A percentile compares a stretch with the other conserved stretches of the same genome.
phyloP scores from a whole-genome alignment of 1,140 invertebrate species.

The Asbolus verrucosus region DNA sequence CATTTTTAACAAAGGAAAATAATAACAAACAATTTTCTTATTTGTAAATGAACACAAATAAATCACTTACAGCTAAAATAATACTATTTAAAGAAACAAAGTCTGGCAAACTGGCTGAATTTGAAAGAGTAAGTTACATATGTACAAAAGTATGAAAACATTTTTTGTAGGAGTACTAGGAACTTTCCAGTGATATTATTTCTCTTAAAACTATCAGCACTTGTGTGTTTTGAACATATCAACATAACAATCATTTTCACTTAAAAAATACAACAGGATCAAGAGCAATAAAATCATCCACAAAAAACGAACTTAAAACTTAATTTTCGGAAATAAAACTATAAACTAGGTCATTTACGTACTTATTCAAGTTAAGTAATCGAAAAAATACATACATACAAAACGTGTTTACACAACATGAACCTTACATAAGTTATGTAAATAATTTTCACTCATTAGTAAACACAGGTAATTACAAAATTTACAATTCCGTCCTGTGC shows the following conservation, averaged over 20 bases:
- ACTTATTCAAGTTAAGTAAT: slow-evolving; percentile 18
- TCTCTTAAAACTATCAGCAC: slow-evolving; percentile 1
- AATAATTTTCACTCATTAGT: too few relatives aligned
- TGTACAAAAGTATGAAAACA: slow-evolving; percentile 20
- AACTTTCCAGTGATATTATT: slow-evolving; percentile 9
- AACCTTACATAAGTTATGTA: neutral
- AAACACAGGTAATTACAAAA: neutral
- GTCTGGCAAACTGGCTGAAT: slow-evolving; percentile 33
- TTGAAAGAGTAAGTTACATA: too few relatives aligned
- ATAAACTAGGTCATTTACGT: neutral
- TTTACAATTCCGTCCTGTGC: neutral
- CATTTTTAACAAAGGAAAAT: neutral
- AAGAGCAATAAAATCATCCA: too few relatives aligned
- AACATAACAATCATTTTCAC: slow-evolving; percentile 12
- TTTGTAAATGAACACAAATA: slow-evolving; percentile 15
- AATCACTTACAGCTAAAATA: slow-evolving; percentile 21
- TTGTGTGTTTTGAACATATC: neutral
- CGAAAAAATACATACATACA: neutral
- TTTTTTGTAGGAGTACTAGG: slow-evolving; percentile 7
- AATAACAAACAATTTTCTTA: slow-evolving; percentile 6
- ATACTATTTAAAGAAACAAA: slow-evolving; percentile 2
- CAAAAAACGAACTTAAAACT: too few relatives aligned
- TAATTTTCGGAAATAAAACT: too few relatives aligned
- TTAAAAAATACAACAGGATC: slow-evolving; percentile 1
- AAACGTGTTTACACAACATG: too few relatives aligned